Base-by-base conservation (phyloP, 2,797 vertebrate genomes). In the Melopsittacus undulatus region DNA sequence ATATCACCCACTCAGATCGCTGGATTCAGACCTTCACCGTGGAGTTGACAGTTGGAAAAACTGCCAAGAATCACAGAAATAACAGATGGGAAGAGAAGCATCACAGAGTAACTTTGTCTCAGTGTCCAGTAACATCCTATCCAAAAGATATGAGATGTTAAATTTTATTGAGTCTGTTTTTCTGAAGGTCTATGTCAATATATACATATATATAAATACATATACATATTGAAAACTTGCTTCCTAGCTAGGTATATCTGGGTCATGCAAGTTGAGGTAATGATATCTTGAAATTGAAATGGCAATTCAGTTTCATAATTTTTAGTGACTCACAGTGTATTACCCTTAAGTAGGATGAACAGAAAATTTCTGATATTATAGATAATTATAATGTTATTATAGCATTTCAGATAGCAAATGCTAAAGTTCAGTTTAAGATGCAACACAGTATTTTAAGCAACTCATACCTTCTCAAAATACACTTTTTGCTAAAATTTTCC, bases 1-100 rank as follows among this genome's bases (percentile, higher is more conserved):
- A 83, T 97, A 96, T 97, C 97, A 96, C 97, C 97, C 96, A 97
- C 97, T 97, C 97, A 96, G 96, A 96, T 93, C 69, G 59, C 92
- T 96, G 95, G 74, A 97, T 97, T 89, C 97, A 97, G 96, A 97
- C 97, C 96, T 95, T 89, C 92, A 32, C 74, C 21, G 2, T 61
- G 23, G 10, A 92, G 83, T 62, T 96, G 95, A 61, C 93, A 64
- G 70, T 1, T 32, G 48, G 77, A 94, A 90, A 84, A 95, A 79
- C 59, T 94, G 95, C 95, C 89, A 91, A 43, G 77, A 67, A 69
- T 66, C 72, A 43, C 34, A n/a, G 87, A 89, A 94, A 73, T 34
- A 94, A 59, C 91, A 96, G 88, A 94, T 89, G 91, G 83, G 48
- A 90, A 67, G 26, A 85, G 61, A 74, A 87, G 38, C 75, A 81